Evolutionary conservation across 1,140 invertebrate species (phyloP).

Genomic region (Delia radicum): DNA sequence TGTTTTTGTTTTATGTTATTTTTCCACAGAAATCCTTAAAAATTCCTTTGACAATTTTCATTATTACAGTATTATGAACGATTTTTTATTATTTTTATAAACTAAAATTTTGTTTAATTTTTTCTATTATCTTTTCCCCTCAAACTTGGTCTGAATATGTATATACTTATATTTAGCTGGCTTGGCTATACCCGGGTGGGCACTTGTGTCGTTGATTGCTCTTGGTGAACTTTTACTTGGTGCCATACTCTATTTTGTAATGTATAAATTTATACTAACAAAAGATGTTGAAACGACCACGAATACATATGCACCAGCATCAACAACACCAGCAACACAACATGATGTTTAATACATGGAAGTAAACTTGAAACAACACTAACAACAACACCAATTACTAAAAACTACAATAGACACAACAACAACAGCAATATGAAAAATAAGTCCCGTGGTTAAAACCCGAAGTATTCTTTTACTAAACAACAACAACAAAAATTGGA

Average conservation of each 20-base stretch:
- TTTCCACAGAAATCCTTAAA: constrained; percentile 13
- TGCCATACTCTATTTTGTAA: constrained; percentile 64
- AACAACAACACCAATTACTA: background rate
- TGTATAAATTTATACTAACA: constrained; percentile 66
- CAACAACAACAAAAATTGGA: background rate
- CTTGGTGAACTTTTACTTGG: constrained; percentile 67
- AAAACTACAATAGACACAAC: background rate
- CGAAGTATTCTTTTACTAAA: background rate
- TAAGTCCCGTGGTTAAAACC: background rate
- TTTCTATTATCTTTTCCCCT: background rate
- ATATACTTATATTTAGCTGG: constrained; percentile 57
- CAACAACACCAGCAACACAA: constrained; percentile 30
- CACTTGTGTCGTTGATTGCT: constrained; percentile 67
- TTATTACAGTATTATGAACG: too few species aligned
- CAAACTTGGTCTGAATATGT: background rate
- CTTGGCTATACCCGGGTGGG: constrained; percentile 71
- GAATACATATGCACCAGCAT: constrained; percentile 45
- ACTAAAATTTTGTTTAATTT: background rate
- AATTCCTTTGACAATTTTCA: background rate
- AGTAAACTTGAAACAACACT: background rate
- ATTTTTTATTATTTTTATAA: constrained; percentile 6
- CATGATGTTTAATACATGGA: constrained; percentile 26
- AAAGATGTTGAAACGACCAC: constrained; percentile 45
- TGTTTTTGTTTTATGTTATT: too few species aligned
- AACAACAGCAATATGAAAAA: background rate